Percentiles rank a stretch among this genome's conserved stretches.
These are phyloP conservation scores for Drosophila trapezifrons DNA, from an alignment of 1,140 invertebrate genomes.

Conservation along the genomic window DNA sequence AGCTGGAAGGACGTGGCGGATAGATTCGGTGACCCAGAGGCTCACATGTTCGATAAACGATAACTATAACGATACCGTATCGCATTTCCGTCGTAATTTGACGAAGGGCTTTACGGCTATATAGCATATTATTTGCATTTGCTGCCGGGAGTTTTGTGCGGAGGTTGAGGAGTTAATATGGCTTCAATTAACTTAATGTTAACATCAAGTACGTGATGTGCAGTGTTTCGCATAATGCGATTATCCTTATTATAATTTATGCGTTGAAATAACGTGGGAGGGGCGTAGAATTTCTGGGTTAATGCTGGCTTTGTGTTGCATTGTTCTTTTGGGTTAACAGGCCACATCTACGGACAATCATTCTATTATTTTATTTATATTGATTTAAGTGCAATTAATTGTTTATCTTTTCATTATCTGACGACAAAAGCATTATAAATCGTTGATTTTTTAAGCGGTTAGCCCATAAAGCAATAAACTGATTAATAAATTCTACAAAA, in stretches of 20 bases:
- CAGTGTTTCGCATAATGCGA: conserved; percentile 27
- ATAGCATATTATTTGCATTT: conserved; percentile 29
- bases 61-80: conserved; percentile 23
- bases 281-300: not conserved
- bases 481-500: not conserved
- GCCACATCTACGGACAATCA: not conserved
- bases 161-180: conserved; percentile 20
- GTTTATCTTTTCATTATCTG: not conserved
- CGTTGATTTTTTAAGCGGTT: no score
- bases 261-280: conserved; percentile 1
- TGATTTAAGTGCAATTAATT: conserved; percentile 25
- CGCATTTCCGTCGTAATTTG: conserved; percentile 26
- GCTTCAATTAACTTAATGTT: conserved; percentile 43
- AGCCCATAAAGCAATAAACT: not conserved
- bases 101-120: conserved; percentile 12
- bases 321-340: conserved; percentile 8
- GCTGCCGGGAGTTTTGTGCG: conserved; percentile 3
- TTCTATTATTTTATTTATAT: not conserved
- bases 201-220: conserved; percentile 34
- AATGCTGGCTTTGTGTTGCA: not conserved
- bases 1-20: conserved; percentile 16
- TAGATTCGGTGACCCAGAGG: conserved; percentile 38
- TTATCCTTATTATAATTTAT: conserved; percentile 41
- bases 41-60: conserved; percentile 15
- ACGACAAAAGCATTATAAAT: not conserved